Evolutionary conservation across 2,888 invertebrate species (phyloP), one percentile per base, ranked within the genome.

Genomic region (Therioaphis trifolii): DNA sequence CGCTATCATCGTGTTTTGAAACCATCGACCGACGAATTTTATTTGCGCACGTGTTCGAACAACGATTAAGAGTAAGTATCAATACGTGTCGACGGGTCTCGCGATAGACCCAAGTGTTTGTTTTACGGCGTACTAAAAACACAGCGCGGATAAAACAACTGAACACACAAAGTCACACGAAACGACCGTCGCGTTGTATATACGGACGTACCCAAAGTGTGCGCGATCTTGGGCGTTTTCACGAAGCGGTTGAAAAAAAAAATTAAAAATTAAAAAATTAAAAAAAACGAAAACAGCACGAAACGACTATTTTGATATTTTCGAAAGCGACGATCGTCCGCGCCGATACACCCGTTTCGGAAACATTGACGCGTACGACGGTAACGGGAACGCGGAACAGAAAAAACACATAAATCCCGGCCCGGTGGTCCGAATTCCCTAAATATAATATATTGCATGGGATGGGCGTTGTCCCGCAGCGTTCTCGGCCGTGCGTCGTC

Each of bases 31-130:
- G 15, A 63, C 46, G 46, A 21, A 27, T 76, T 46, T 29, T 76
- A 9, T 76, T 76, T 63, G 21, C 76, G 46, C 76, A 76, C n/a
- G 63, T 76, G 76, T 76, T 63, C 15, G 63, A n/a, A 76, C 63
- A 76, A 21, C 49, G 18, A 40, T 55, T 58, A n/a, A 21, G 4
- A 74, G 18, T 21, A 1, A 40, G n/a, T n/a, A n/a, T n/a, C n/a
- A n/a, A n/a, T n/a, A n/a, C n/a, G 24, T 35, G 21, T 14, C 18
- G 29, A 21, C 55, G 21, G 58, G 40, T 74, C 55, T 21, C 18
- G 29, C 58, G n/a, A n/a, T n/a, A 35, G n/a, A 55, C 35, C 18
- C 21, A 29, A 71, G 12, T 29, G 29, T 71, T 27, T 71, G 27
- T 49, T 71, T 71, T 71, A 29, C 49, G n/a, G n/a, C 49, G 29